Evolutionary conservation across 2,113 vertebrate genomes (phyloP).

Genomic region (Pangasianodon gigas): DNA sequence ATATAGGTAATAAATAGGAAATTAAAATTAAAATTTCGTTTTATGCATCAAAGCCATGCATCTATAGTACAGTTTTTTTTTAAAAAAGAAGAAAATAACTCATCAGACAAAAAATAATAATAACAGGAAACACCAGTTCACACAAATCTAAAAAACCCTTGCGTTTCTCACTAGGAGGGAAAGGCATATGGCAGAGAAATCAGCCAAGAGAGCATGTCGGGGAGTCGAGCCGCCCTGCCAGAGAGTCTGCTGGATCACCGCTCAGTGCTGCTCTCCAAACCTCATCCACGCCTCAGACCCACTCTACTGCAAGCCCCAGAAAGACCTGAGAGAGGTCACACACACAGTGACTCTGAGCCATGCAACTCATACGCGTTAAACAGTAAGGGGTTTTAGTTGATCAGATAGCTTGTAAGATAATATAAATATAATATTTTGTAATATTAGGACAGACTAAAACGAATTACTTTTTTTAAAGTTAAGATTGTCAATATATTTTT

Average conservation of each 20-base stretch:
- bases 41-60: not conserved
- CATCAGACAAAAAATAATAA: not conserved
- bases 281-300: conserved; percentile 47
- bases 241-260: conserved; percentile 50
- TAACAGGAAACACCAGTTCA: conserved; percentile 38
- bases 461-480: not conserved
- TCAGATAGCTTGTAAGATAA: not conserved
- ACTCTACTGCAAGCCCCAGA: conserved; percentile 18
- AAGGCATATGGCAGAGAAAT: conserved; percentile 50
- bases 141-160: conserved; percentile 27
- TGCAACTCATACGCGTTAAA: not conserved
- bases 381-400: not conserved
- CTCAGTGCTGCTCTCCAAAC: conserved; percentile 45
- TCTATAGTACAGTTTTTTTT: not conserved
- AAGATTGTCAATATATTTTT: not conserved
- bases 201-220: conserved; percentile 51
- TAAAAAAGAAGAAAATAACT: not conserved
- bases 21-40: not conserved
- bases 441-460: not conserved
- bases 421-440: not conserved
- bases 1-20: not conserved
- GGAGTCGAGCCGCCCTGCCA: conserved; percentile 51
- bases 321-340: conserved; percentile 33
- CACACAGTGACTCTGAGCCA: conserved; percentile 2
- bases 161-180: conserved; percentile 17